Evolutionary conservation across 2,888 invertebrate genomes (phyloP).

Genomic region (Branchellion lobata): DNA sequence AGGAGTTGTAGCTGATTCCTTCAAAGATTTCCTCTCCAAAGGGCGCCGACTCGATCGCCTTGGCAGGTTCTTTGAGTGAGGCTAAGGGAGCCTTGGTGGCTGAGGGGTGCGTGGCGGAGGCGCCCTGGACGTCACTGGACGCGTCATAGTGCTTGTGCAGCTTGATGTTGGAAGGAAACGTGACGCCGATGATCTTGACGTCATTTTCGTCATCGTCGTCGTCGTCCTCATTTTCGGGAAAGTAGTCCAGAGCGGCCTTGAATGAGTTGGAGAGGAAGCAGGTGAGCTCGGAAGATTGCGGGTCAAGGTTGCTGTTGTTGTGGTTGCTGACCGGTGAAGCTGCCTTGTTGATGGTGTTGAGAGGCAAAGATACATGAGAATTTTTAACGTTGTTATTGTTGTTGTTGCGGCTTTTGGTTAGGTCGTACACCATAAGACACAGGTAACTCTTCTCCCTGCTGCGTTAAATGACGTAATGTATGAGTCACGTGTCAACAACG

Average conservation of each 20-base stretch:
- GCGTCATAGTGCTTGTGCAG: background rate
- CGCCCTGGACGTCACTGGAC: background rate
- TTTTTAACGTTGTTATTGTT: background rate
- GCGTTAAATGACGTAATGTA: no score
- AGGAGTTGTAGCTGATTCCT: background rate
- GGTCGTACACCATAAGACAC: background rate
- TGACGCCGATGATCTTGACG: background rate
- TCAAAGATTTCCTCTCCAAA: background rate
- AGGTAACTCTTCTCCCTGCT: slow-evolving; percentile 7
- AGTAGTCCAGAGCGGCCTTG: slow-evolving; percentile 1
- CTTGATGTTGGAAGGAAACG: background rate
- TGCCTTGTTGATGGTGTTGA: background rate
- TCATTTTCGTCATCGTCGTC: background rate
- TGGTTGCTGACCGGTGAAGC: no score
- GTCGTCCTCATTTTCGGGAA: background rate
- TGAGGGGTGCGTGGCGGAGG: background rate
- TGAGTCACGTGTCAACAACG: no score
- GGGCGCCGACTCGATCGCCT: background rate
- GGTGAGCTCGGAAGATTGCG: background rate
- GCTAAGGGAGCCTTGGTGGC: no score
- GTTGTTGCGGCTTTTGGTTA: background rate
- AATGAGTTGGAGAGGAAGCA: slow-evolving; percentile 8
- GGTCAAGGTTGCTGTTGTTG: slow-evolving; percentile 1
- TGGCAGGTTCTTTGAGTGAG: background rate
- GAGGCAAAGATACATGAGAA: background rate